Evolutionary conservation across 2,113 vertebrate genomes (phyloP).

Genomic region (Phainopepla nitens): DNA sequence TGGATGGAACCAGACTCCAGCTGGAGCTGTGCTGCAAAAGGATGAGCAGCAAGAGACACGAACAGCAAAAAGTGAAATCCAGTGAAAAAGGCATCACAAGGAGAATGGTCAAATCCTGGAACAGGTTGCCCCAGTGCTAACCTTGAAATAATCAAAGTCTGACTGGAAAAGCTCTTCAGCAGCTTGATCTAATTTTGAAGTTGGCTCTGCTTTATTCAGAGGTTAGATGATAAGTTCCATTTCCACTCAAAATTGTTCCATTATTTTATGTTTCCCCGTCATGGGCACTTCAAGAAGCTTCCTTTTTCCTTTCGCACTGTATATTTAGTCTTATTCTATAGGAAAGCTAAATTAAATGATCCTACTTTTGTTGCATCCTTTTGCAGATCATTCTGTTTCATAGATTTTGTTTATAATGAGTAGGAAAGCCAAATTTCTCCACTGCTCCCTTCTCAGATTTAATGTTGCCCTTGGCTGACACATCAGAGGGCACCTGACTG

Average conservation of each 20-base stretch:
- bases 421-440: not conserved
- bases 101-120: not conserved
- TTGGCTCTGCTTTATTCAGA: not conserved
- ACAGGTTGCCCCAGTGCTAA: not conserved
- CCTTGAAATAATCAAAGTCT: not conserved
- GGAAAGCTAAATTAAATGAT: not conserved
- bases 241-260: not conserved
- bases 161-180: not conserved
- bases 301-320: not conserved
- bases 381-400: not conserved
- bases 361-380: not conserved
- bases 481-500: not conserved
- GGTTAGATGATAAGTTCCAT: not conserved
- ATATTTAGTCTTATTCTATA: not conserved
- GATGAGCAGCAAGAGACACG: not conserved
- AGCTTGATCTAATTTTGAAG: not conserved
- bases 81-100: not conserved
- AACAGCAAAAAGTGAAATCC: not conserved
- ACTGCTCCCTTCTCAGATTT: not conserved
- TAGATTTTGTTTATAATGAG: not conserved
- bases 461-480: not conserved
- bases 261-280: not conserved
- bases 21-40: not conserved
- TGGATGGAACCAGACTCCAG: not conserved
- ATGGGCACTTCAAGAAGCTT: not conserved